Percentiles rank a stretch among this genome's conserved stretches.
phyloP scores from a whole-genome alignment of 2,113 vertebrate species.

The Oncorhynchus keta region DNA sequence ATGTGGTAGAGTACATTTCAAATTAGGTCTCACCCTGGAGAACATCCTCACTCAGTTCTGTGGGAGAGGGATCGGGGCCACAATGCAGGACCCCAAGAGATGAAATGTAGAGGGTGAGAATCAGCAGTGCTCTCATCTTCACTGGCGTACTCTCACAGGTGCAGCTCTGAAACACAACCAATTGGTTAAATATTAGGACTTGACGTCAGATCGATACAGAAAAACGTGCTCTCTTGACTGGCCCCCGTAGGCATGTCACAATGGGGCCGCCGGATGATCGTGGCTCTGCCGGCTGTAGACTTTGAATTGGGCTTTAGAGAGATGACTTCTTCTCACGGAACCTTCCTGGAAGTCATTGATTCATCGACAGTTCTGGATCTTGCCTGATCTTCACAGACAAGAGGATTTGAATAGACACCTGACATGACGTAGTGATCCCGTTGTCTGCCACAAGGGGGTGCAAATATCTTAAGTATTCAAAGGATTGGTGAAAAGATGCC shows the following conservation, averaged over 20 bases:
- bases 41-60: conserved; percentile 42
- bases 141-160: conserved; percentile 6
- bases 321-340: background rate
- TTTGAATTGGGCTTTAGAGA: background rate
- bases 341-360: background rate
- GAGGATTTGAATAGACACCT: background rate
- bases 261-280: too few species aligned
- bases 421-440: background rate
- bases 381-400: conserved; percentile 3
- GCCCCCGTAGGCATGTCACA: too few species aligned
- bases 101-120: conserved; percentile 59
- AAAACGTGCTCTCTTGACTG: too few species aligned
- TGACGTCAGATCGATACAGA: too few species aligned
- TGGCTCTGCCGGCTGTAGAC: too few species aligned
- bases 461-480: conserved; percentile 6
- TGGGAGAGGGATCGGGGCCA: conserved; percentile 60
- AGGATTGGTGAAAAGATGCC: background rate
- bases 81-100: conserved; percentile 57
- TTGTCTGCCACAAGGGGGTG: conserved; percentile 38
- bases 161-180: background rate
- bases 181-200: background rate
- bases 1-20: background rate
- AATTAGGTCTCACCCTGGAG: conserved; percentile 65
- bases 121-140: conserved; percentile 70
- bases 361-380: background rate